Evolutionary conservation across 2,113 vertebrate species (phyloP).

Genomic region (Thymallus thymallus): DNA sequence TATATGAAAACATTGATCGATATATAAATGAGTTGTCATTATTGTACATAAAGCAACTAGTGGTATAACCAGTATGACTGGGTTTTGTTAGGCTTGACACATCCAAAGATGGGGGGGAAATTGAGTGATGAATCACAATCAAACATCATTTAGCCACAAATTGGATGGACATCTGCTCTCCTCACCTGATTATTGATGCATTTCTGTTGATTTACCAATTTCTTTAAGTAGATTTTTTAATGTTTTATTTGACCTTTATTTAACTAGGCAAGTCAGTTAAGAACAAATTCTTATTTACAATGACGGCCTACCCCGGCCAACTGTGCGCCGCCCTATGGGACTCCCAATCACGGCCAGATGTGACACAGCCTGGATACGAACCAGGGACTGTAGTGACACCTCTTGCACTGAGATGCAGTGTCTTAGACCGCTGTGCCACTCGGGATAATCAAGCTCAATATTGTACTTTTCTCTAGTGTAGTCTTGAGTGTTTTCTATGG

Average conservation of each 20-base stretch:
- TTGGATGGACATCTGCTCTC: slow-evolving; percentile 42
- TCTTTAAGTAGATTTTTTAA: slow-evolving; percentile 1
- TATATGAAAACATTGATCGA: neutral
- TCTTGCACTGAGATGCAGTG: too few relatives aligned
- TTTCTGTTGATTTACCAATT: neutral
- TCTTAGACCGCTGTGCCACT: too few relatives aligned
- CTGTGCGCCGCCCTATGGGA: too few relatives aligned
- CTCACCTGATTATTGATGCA: neutral
- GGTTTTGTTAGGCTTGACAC: slow-evolving; percentile 3
- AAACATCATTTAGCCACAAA: slow-evolving; percentile 17
- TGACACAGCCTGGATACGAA: too few relatives aligned
- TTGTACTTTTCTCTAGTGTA: slow-evolving; percentile 40
- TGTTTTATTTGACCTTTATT: too few relatives aligned
- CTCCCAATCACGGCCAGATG: too few relatives aligned
- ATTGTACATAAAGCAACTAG: neutral
- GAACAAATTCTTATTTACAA: too few relatives aligned
- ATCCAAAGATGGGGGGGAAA: neutral
- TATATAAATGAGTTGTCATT: neutral
- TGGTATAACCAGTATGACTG: slow-evolving; percentile 13
- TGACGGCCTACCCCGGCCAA: too few relatives aligned
- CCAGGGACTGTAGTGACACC: too few relatives aligned
- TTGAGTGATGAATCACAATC: neutral
- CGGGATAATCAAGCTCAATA: slow-evolving; percentile 44
- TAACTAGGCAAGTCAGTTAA: too few relatives aligned
- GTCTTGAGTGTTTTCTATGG: slow-evolving; percentile 30